A percentile compares a stretch with the other conserved stretches of the same genome.
Conservation (phyloP, 2,113 vertebrate genomes). For the Puffinus mauretanicus region DNA sequence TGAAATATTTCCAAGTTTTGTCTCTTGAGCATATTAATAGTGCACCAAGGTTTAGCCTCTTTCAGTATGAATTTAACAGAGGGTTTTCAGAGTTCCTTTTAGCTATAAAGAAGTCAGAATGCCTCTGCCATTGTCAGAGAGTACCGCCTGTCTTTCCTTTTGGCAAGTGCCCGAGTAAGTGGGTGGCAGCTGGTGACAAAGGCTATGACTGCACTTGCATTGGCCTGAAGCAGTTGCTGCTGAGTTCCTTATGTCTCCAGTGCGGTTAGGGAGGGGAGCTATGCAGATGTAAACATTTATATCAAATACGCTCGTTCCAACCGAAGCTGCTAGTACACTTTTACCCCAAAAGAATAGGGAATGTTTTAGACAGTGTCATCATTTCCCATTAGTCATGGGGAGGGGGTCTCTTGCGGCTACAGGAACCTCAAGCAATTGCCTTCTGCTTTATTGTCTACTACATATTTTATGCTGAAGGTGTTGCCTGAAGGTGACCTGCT, state of each 20-base stretch:
- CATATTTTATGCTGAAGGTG: not conserved
- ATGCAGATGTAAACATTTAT: not conserved
- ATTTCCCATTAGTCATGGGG: not conserved
- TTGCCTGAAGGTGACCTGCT: not conserved
- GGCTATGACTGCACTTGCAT: not conserved
- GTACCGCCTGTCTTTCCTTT: not conserved
- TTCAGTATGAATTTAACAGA: not conserved
- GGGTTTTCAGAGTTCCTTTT: not conserved
- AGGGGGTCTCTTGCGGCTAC: not conserved
- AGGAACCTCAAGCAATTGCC: not conserved
- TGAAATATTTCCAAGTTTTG: constrained; percentile 1
- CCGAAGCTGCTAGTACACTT: not conserved
- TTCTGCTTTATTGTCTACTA: not conserved
- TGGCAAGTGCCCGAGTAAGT: not conserved
- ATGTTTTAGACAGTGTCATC: not conserved
- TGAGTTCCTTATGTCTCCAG: not conserved
- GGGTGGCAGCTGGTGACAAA: constrained; percentile 37
- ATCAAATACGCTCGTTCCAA: not conserved
- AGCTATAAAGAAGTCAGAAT: not conserved
- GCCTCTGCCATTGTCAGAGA: not conserved
- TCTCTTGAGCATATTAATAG: not conserved
- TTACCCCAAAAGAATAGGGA: not conserved
- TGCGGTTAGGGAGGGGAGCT: not conserved
- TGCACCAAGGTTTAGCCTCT: not conserved
- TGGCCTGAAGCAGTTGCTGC: constrained; percentile 6